Evolutionary conservation across 2,888 invertebrate genomes (phyloP).

Genomic region (Acanthococcus lagerstroemiae): DNA sequence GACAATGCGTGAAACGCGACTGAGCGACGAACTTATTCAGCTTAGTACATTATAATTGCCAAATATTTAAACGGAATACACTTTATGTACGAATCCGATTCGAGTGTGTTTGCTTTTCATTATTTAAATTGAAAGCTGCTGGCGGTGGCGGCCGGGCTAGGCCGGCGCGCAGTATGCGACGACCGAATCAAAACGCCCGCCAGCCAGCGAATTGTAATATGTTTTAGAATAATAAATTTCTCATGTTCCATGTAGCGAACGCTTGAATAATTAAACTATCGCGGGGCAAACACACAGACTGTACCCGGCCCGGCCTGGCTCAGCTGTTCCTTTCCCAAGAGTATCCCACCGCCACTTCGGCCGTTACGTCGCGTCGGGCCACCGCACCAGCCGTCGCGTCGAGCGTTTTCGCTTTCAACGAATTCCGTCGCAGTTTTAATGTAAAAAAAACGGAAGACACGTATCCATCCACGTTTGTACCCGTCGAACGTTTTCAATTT

Average conservation of each 20-base stretch:
- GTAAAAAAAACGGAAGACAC: too few relatives aligned
- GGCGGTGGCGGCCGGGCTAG: not conserved
- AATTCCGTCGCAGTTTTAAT: too few relatives aligned
- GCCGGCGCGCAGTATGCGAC: not conserved
- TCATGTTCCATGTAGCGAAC: constrained; percentile 13
- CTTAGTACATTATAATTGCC: constrained; percentile 6
- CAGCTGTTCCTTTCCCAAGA: constrained; percentile 23
- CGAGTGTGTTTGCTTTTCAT: constrained; percentile 21
- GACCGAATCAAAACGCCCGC: not conserved
- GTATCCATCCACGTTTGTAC: too few relatives aligned
- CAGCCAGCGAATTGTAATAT: constrained; percentile 10
- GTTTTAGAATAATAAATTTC: constrained; percentile 22
- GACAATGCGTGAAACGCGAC: too few relatives aligned
- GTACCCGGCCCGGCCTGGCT: not conserved
- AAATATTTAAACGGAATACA: constrained; percentile 14
- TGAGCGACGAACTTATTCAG: too few relatives aligned
- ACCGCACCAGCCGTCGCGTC: too few relatives aligned
- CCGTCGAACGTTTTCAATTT: too few relatives aligned
- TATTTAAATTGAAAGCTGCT: constrained; percentile 13
- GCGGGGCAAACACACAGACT: not conserved
- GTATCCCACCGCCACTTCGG: not conserved
- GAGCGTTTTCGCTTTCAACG: too few relatives aligned
- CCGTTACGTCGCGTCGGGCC: not conserved
- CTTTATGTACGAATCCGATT: constrained; percentile 9
- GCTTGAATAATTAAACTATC: constrained; percentile 23